These are phyloP conservation scores for Pterocles orientalis DNA, from an alignment of 2,113 vertebrate species.

Conservation along the genomic window DNA sequence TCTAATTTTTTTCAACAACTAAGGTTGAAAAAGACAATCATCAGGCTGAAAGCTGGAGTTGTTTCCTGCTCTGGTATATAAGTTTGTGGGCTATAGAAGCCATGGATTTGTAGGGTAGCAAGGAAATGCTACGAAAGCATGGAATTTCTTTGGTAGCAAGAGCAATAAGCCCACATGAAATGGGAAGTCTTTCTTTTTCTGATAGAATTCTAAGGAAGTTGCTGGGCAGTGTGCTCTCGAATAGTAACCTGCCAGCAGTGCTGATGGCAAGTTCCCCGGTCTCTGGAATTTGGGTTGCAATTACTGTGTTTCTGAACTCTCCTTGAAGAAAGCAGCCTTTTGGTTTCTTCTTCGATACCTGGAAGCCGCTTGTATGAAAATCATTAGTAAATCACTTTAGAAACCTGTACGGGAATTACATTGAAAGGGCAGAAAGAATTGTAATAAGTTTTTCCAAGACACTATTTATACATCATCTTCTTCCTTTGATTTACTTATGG, in stretches of 20 bases:
- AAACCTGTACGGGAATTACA: background rate
- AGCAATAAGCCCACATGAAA: background rate
- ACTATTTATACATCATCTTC: background rate
- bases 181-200: background rate
- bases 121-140: background rate
- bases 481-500: background rate
- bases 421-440: background rate
- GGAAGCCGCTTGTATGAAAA: background rate
- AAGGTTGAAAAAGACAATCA: background rate
- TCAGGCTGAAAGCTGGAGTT: background rate
- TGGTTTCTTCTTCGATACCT: background rate
- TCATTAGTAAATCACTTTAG: background rate
- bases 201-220: background rate
- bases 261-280: too few relatives aligned
- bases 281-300: background rate
- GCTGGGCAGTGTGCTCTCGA: background rate
- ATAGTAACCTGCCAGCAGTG: accelerated
- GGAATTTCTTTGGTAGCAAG: background rate
- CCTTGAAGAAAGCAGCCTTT: background rate
- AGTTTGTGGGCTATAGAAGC: background rate
- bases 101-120: background rate
- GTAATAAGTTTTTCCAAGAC: background rate
- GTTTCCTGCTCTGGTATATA: background rate
- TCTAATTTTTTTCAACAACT: background rate
- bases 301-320: background rate